Evolutionary conservation across 2,888 invertebrate species (phyloP).

Genomic region (Plagodis dolabraria): DNA sequence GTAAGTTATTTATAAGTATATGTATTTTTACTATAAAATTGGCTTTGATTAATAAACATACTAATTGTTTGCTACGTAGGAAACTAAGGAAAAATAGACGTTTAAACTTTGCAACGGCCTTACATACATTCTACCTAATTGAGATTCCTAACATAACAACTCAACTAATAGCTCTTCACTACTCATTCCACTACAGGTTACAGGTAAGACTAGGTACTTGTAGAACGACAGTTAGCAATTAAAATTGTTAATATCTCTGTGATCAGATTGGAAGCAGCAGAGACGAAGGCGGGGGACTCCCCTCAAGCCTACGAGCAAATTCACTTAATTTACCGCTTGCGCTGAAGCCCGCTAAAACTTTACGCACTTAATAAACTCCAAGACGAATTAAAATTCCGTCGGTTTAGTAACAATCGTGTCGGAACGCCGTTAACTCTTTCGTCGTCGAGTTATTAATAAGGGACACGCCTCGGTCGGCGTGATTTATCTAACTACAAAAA

Average conservation of each 20-base stretch:
- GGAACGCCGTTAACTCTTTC: slow-evolving; percentile 76
- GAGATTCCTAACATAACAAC: no score
- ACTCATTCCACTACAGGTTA: not conserved
- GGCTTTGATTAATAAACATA: no score
- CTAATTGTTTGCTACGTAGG: no score
- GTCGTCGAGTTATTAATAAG: slow-evolving; percentile 71
- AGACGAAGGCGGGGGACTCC: slow-evolving; percentile 41
- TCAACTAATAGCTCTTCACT: no score
- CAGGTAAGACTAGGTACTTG: slow-evolving; percentile 17
- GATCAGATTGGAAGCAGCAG: slow-evolving; percentile 63
- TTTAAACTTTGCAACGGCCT: no score
- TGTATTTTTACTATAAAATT: no score
- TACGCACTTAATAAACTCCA: slow-evolving; percentile 83
- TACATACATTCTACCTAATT: no score
- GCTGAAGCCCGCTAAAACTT: slow-evolving; percentile 74
- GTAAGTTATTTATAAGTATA: not conserved
- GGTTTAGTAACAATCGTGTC: slow-evolving; percentile 79
- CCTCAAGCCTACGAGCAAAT: slow-evolving; percentile 66
- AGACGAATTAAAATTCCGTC: slow-evolving; percentile 81
- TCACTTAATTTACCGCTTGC: slow-evolving; percentile 76
- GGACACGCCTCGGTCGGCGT: slow-evolving; percentile 60
- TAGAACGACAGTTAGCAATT: slow-evolving; percentile 48
- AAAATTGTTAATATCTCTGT: slow-evolving; percentile 62
- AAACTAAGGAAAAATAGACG: no score
- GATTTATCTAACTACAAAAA: slow-evolving; percentile 64